Percentiles rank a stretch among this genome's conserved stretches.
These are phyloP conservation scores for Camponotus floridanus DNA, from an alignment of 1,140 invertebrate genomes.

Conservation along the genomic window DNA sequence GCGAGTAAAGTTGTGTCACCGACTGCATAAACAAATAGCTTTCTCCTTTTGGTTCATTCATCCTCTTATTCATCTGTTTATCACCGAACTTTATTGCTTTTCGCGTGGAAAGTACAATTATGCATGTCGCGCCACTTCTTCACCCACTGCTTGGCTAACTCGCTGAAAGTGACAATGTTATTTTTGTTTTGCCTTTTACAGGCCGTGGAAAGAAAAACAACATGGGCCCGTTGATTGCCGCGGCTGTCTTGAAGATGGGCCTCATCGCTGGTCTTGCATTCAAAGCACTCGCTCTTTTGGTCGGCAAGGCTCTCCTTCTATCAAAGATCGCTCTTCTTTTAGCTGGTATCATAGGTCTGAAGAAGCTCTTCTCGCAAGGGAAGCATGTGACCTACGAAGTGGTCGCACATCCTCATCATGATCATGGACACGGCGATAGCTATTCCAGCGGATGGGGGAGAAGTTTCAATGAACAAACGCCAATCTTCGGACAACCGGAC, in stretches of 20 bases:
- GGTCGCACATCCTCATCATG: constrained; percentile 89
- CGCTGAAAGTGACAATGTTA: constrained; percentile 64
- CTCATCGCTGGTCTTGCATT: constrained; percentile 92
- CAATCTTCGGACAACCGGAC: constrained; percentile 82
- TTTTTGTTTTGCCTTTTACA: constrained; percentile 68
- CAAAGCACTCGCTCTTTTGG: constrained; percentile 92
- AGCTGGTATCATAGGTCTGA: constrained; percentile 92
- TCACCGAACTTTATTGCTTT: constrained; percentile 59
- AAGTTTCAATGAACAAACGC: constrained; percentile 86
- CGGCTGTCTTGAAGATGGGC: constrained; percentile 92
- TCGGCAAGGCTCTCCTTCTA: constrained; percentile 93
- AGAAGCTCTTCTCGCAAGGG: constrained; percentile 92
- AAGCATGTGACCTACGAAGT: constrained; percentile 93
- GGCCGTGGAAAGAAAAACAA: constrained; percentile 91
- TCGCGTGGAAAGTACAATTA: constrained; percentile 79
- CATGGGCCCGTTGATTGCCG: constrained; percentile 91
- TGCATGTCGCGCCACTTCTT: not conserved
- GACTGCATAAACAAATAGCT: constrained; percentile 53
- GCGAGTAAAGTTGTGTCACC: constrained; percentile 41
- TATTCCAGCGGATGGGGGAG: constrained; percentile 88
- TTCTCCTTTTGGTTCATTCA: constrained; percentile 43
- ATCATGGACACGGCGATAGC: constrained; percentile 85
- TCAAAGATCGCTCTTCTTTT: constrained; percentile 93
- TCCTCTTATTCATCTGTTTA: constrained; percentile 38
- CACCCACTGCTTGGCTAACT: not conserved